Evolutionary conservation across 2,888 invertebrate genomes (phyloP), one percentile per base, ranked within the genome.

Genomic region (Hanleya hanleyi): DNA sequence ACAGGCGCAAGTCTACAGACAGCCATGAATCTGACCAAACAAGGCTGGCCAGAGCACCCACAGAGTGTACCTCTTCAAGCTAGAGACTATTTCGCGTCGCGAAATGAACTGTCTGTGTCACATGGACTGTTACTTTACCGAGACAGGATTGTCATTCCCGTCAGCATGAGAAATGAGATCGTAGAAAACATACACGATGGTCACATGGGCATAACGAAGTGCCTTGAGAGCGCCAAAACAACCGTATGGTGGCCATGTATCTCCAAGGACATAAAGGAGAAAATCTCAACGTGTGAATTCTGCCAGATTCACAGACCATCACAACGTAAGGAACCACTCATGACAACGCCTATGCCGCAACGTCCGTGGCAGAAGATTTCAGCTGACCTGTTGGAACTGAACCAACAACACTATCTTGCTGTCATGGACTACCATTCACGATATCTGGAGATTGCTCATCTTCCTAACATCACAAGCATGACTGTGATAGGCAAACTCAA

Each of bases 181-280:
- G 9, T 69, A 6, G 62, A 32, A 7, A 62, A 22, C 26, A 68
- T 81, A 6, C 80, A 80, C 57, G 69, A 74, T 5, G 79, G 81
- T 12, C 81, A 81, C 41, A 66, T 32, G 62, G 62, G 36, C 7
- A n/a, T 33, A n/a, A 33, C 37, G 2, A 9, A 4, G 15, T 9
- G 64, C 26, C 35, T 1, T 5, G n/a, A 64, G 1, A 4, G 1
- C 2, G 5, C 35, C 1, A 18, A 1, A 57, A n/a, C 36, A 12
- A 41, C 67, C 7, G 76, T 80, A 9, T 82, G 73, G 73, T 81
- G 80, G 78, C 79, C 79, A 22, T 37, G 51, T 1, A 69, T 80
- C 12, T 50, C 50, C 18, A 61, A 22, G 6, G 72, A 76, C 18
- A 73, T 80, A 12, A 36, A 74, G n/a, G 18, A 67, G 0, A 26